Percentiles rank a stretch among this genome's conserved stretches.
These are phyloP conservation scores for Caenorhabditis brenneri DNA, from an alignment of 1,140 invertebrate species.

Conservation along the genomic window DNA sequence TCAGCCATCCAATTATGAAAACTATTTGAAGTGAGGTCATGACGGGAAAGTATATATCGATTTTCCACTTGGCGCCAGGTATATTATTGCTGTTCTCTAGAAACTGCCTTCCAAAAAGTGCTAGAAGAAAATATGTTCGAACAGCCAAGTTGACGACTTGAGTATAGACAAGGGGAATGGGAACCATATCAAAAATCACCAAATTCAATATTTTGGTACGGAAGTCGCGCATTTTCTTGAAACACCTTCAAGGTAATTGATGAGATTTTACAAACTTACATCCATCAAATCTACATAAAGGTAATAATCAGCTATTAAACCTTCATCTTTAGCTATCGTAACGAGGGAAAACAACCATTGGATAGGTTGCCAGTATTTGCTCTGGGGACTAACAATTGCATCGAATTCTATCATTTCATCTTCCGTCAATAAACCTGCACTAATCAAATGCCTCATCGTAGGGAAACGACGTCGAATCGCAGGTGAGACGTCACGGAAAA, in stretches of 20 bases:
- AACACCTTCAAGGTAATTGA: neutral
- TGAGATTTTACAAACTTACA: neutral
- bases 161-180: neutral
- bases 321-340: conserved; percentile 59
- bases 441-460: conserved; percentile 68
- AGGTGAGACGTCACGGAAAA: conserved; percentile 64
- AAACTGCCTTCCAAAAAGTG: conserved; percentile 64
- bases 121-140: conserved; percentile 62
- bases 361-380: conserved; percentile 66
- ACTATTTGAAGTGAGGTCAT: conserved; percentile 60
- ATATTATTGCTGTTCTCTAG: conserved; percentile 43
- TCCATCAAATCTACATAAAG: conserved; percentile 49
- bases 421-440: conserved; percentile 63
- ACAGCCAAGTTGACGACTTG: conserved; percentile 53
- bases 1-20: conserved; percentile 61
- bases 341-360: conserved; percentile 65
- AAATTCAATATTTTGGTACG: conserved; percentile 61
- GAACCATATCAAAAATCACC: conserved; percentile 18
- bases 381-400: conserved; percentile 58
- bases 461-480: conserved; percentile 64
- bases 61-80: conserved; percentile 1
- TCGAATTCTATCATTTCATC: conserved; percentile 66
- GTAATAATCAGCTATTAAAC: conserved; percentile 57
- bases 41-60: conserved; percentile 65
- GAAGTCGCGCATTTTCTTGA: conserved; percentile 40